These are phyloP conservation scores for Acheta domesticus DNA, from an alignment of 2,888 invertebrate species.

Conservation along the genomic window DNA sequence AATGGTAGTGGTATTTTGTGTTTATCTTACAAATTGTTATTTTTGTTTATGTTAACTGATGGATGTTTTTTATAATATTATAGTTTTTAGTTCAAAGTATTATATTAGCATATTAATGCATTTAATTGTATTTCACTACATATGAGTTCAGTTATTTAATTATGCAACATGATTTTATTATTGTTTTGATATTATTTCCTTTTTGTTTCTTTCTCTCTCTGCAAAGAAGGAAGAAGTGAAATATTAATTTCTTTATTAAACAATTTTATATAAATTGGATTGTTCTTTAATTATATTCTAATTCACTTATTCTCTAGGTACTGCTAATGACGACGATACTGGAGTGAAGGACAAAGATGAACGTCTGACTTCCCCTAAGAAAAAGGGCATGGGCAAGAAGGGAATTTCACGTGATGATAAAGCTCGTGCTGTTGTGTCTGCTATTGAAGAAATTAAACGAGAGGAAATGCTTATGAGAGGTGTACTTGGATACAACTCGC, in stretches of 20 bases:
- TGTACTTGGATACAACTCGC: conserved; percentile 23
- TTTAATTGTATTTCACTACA: too few relatives aligned
- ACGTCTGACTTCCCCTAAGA: conserved; percentile 25
- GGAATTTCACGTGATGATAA: conserved; percentile 33
- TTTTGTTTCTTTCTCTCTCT: background rate
- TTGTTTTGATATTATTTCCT: background rate
- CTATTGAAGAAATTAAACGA: conserved; percentile 38
- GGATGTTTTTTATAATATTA: too few relatives aligned
- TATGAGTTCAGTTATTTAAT: too few relatives aligned
- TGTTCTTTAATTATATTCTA: background rate
- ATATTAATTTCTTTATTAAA: too few relatives aligned
- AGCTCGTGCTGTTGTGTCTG: conserved; percentile 35
- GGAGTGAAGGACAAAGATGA: background rate
- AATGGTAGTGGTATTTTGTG: too few relatives aligned
- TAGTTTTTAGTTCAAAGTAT: too few relatives aligned
- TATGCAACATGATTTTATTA: too few relatives aligned
- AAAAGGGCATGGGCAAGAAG: conserved; percentile 31
- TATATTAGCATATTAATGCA: too few relatives aligned
- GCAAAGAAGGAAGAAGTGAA: too few relatives aligned
- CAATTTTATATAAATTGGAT: too few relatives aligned
- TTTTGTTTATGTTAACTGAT: too few relatives aligned
- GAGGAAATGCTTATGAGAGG: conserved; percentile 36
- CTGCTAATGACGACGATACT: conserved; percentile 20
- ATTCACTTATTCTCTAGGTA: conserved; percentile 11
- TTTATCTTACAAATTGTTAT: too few relatives aligned